These are phyloP conservation scores for Lasius fuliginosus DNA, from an alignment of 2,888 invertebrate species.

Conservation along the genomic window DNA sequence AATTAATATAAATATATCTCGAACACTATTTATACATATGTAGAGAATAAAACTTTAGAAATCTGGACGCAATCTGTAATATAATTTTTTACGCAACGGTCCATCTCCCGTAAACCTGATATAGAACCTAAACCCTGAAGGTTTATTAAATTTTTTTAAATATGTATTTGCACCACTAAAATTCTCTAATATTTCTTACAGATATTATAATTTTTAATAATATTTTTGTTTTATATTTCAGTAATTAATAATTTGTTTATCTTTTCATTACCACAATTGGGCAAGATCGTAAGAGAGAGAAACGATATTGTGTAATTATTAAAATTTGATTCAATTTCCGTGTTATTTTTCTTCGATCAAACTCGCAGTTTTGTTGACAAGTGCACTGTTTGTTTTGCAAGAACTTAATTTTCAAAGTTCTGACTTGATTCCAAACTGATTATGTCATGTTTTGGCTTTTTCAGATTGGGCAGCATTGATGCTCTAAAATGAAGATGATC, in stretches of 20 bases:
- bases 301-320: not conserved
- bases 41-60: conserved; percentile 28
- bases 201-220: not conserved
- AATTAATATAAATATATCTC: not conserved
- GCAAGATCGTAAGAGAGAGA: not conserved
- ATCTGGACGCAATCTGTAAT: not conserved
- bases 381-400: not conserved
- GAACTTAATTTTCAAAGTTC: not conserved
- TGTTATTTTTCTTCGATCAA: not conserved
- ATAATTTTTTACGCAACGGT: not conserved
- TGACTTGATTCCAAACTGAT: not conserved
- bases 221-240: conserved; percentile 12
- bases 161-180: not conserved
- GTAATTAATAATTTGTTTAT: not conserved
- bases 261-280: not conserved
- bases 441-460: not conserved
- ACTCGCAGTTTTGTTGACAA: not conserved
- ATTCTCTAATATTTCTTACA: not conserved
- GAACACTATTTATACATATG: not conserved
- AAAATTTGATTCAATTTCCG: not conserved
- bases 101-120: not conserved
- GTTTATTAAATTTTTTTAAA: not conserved
- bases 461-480: not conserved
- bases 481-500: not conserved
- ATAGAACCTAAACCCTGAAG: no score